Evolutionary conservation across 2,797 vertebrate genomes (phyloP).

Genomic region (Chanos chanos): DNA sequence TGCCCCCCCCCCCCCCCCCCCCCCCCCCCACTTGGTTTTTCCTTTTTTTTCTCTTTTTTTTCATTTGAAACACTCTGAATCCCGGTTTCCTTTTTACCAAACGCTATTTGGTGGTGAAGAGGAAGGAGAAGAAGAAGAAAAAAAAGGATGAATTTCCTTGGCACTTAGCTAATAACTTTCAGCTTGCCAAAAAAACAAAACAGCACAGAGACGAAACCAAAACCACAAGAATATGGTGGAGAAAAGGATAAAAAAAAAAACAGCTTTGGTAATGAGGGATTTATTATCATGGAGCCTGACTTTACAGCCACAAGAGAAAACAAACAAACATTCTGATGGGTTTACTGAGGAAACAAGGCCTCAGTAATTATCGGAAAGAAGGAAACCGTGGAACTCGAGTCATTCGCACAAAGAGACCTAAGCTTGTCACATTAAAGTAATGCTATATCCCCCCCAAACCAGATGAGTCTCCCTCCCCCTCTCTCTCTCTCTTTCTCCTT

Average conservation of each 20-base stretch:
- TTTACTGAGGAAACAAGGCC: conserved; percentile 53
- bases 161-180: conserved; percentile 50
- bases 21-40: not conserved
- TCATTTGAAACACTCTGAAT: conserved; percentile 10
- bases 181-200: conserved; percentile 42
- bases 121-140: no score
- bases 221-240: conserved; percentile 42
- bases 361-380: conserved; percentile 59
- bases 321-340: conserved; percentile 56
- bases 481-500: not conserved
- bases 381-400: conserved; percentile 36
- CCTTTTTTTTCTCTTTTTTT: no score
- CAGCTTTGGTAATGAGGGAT: conserved; percentile 55
- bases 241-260: conserved; percentile 33
- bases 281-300: conserved; percentile 49
- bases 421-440: conserved; percentile 43
- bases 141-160: conserved; percentile 42
- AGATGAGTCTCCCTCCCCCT: no score
- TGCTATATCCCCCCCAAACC: no score
- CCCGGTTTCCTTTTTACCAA: conserved; percentile 7
- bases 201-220: conserved; percentile 8
- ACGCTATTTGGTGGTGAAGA: conserved; percentile 29
- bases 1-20: not conserved
- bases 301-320: conserved; percentile 51
- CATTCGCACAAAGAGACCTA: conserved; percentile 47